Base-by-base conservation (phyloP, 2,113 vertebrate species). In the Saccopteryx leptura region DNA sequence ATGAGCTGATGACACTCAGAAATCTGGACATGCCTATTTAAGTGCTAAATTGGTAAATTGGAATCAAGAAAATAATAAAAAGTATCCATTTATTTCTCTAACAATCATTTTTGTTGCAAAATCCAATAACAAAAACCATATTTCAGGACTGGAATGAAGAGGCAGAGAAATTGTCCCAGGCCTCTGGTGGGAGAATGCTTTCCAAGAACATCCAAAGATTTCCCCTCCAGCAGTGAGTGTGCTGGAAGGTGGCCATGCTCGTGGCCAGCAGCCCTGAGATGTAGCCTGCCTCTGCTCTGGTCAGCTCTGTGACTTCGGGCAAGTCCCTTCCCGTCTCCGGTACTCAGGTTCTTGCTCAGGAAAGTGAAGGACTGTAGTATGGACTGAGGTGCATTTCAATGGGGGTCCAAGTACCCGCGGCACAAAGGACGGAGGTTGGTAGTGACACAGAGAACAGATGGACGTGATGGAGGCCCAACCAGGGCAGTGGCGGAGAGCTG, bases 11-110 rank as follows among this genome's bases (percentile, higher is more conserved):
- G 91, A 94, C 28, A 72, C 21, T 56, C 74, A 72, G 91, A 96
- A 92, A 86, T 97, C 95, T 94, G 95, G 93, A 88, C 93, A 92
- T 79, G 82, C 92, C 89, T 79, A 80, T 33, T 87, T 92, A 88
- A 94, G 75, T 91, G 92, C 66, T 56, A 90, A 84, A 58, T 95
- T 60, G 54, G 89, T 72, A 81, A 78, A 56, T 52, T 69, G n/a
- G 81, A 94, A 92, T 93, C 81, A 80, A 68, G 96, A 88, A 89
- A 89, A 94, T 93, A 93, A 96, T 90, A 60, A 66, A 66, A 86
- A 90, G 72, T 81, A 31, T 50, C 15, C n/a, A 24, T 76, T 94
- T 95, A 69, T 83, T 96, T 95, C 82, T 88, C 69, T 28, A 84
- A 74, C 54, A 76, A 91, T 13, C 71, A 52, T 66, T 75, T 75